phyloP scores from a whole-genome alignment of 2,797 vertebrate species.

The Leptodactylus fallax region DNA sequence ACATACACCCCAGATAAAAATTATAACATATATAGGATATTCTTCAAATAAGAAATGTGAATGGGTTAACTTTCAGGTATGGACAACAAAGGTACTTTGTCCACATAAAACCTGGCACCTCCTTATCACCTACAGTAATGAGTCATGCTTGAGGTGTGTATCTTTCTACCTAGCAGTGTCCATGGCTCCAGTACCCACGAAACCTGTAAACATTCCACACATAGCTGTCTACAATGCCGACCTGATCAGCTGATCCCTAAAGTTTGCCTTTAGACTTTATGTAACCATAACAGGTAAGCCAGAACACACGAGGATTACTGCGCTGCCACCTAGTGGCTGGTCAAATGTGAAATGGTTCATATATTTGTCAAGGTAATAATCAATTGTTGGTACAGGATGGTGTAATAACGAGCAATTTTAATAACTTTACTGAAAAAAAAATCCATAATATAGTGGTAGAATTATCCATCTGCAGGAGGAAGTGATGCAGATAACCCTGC shows the following conservation, averaged over 20 bases:
- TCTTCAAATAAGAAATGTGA: too few species aligned
- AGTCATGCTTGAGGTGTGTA: constrained; percentile 50
- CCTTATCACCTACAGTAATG: constrained; percentile 8
- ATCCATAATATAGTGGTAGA: too few species aligned
- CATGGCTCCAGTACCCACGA: constrained; percentile 34
- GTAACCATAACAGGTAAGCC: background rate
- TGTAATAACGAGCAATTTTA: background rate
- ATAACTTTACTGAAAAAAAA: background rate
- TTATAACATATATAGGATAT: too few species aligned
- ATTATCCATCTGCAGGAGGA: too few species aligned
- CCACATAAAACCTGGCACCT: constrained; percentile 16
- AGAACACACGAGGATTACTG: background rate
- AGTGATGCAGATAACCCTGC: too few species aligned
- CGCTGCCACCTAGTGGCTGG: constrained; percentile 31
- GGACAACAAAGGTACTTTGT: constrained; percentile 13
- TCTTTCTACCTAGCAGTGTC: constrained; percentile 26
- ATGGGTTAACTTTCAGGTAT: constrained; percentile 2
- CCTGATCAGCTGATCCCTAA: constrained; percentile 50
- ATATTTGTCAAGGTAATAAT: background rate
- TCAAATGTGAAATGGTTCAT: background rate
- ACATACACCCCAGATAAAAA: too few species aligned
- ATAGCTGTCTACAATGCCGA: constrained; percentile 39
- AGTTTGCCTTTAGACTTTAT: constrained; percentile 2
- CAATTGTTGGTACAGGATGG: too few species aligned
- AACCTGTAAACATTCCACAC: constrained; percentile 54